Evolutionary conservation across 1,140 invertebrate species (phyloP).

Genomic region (Drosophila quadrilineata): DNA sequence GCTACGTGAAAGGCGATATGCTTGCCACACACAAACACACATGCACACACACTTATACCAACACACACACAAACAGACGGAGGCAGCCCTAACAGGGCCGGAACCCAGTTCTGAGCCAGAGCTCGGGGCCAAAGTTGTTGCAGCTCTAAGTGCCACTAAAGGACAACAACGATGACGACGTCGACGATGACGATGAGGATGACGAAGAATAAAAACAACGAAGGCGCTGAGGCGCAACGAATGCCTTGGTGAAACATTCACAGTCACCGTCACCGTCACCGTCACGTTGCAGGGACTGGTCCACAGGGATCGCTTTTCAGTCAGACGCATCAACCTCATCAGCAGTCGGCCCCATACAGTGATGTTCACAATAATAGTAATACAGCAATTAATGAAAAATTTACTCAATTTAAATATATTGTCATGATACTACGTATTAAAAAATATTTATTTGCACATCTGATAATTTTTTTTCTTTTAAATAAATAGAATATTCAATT

Average conservation of each 20-base stretch:
- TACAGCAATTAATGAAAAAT: too few relatives aligned
- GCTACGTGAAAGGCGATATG: slow-evolving; percentile 75
- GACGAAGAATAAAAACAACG: slow-evolving; percentile 10
- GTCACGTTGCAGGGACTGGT: slow-evolving; percentile 27
- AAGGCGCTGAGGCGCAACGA: slow-evolving; percentile 45
- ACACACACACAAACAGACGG: background rate
- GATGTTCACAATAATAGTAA: too few relatives aligned
- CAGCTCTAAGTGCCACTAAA: slow-evolving; percentile 69
- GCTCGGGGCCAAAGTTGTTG: slow-evolving; percentile 23
- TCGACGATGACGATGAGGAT: background rate
- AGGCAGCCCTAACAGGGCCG: slow-evolving; percentile 4
- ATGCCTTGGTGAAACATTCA: slow-evolving; percentile 7
- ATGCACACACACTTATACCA: slow-evolving; percentile 3
- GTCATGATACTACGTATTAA: too few relatives aligned
- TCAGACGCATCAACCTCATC: background rate
- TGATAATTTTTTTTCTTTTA: too few relatives aligned
- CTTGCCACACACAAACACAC: slow-evolving; percentile 30
- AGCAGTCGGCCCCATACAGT: background rate
- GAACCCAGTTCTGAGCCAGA: slow-evolving; percentile 26
- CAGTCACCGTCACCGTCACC: slow-evolving; percentile 1
- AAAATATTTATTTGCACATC: too few relatives aligned
- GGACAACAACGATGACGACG: slow-evolving; percentile 32
- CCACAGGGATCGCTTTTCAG: slow-evolving; percentile 42
- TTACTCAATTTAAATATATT: too few relatives aligned
- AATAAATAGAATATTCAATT: too few relatives aligned